Percentiles rank a stretch among this genome's conserved stretches.
Conservation (phyloP, 2,797 vertebrate species). For the Furcifer pardalis region DNA sequence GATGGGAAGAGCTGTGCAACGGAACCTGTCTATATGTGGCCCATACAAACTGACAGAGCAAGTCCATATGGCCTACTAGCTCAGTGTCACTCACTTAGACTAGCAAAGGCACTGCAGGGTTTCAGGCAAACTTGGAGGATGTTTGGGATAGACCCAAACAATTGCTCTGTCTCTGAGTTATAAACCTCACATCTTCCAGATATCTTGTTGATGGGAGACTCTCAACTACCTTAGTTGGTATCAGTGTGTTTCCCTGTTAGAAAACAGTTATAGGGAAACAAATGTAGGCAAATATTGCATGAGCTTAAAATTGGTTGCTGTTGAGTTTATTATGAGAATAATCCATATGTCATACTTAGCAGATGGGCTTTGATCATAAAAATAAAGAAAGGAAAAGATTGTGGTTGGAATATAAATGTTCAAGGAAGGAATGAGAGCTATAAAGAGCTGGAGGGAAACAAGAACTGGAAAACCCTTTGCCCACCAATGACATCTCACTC, state of each 20-base stretch:
- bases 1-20: background rate
- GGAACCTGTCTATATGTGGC: too few relatives aligned
- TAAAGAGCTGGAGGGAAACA: background rate
- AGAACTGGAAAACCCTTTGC: background rate
- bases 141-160: too few relatives aligned
- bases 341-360: background rate
- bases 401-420: background rate
- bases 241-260: background rate
- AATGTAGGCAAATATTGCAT: background rate
- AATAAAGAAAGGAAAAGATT: background rate
- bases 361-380: background rate
- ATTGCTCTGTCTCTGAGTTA: too few relatives aligned
- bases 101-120: too few relatives aligned
- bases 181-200: too few relatives aligned
- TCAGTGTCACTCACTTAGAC: too few relatives aligned
- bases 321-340: background rate
- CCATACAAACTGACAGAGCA: too few relatives aligned
- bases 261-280: background rate
- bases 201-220: too few relatives aligned
- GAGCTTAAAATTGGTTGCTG: background rate
- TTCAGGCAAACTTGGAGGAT: too few relatives aligned
- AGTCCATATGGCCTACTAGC: too few relatives aligned
- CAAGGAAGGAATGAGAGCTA: background rate
- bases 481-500: background rate
- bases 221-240: background rate